A percentile compares a stretch with the other conserved stretches of the same genome.
phyloP scores from a whole-genome alignment of 2,888 invertebrate genomes.

The Cephalotes varians region DNA sequence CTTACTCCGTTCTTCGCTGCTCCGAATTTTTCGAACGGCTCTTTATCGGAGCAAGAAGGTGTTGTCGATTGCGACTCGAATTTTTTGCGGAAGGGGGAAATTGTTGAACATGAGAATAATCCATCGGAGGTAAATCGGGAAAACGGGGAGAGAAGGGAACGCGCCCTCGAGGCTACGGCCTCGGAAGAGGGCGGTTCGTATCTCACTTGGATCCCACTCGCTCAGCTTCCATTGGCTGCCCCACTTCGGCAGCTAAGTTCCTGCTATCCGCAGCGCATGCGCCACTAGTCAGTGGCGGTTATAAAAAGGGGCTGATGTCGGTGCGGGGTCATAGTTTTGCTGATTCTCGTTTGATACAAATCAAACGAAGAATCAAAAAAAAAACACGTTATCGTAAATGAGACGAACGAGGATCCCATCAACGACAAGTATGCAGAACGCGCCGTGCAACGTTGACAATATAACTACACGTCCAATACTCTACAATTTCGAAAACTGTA shows the following conservation, averaged over 20 bases:
- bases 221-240: constrained; percentile 43
- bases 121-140: neutral
- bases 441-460: too few species aligned
- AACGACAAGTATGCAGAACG: too few species aligned
- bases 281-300: constrained; percentile 71
- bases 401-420: too few species aligned
- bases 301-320: constrained; percentile 73
- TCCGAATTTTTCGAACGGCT: neutral
- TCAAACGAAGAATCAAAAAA: too few species aligned
- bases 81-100: neutral
- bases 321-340: too few species aligned
- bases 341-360: too few species aligned
- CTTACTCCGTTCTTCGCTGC: neutral
- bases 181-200: constrained; percentile 40
- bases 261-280: constrained; percentile 64
- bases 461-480: too few species aligned
- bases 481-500: too few species aligned
- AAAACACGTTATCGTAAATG: too few species aligned
- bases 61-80: neutral
- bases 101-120: neutral
- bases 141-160: neutral
- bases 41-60: neutral
- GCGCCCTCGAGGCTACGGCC: constrained; percentile 28
- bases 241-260: constrained; percentile 60
- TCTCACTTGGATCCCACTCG: constrained; percentile 1